Base-by-base conservation (phyloP, 2,113 vertebrate genomes). In the Holacanthus passer region DNA sequence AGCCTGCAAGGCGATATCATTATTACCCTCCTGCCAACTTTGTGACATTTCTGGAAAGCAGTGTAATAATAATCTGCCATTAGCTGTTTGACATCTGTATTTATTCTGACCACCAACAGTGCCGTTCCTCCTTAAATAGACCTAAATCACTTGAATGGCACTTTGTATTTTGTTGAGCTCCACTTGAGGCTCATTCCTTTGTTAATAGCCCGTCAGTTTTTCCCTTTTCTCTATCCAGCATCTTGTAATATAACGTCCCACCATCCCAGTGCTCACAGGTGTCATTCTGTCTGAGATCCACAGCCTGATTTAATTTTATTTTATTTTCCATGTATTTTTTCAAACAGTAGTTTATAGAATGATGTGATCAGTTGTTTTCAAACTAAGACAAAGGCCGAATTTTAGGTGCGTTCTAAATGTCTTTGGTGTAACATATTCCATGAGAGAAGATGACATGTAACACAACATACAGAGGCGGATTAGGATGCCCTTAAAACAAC, bases 11-110 rank as follows among this genome's bases (percentile, higher is more conserved):
- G 53, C 24, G 14, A 65, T 22, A 22, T 72, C 47, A 45, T 62
- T 43, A 63, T 60, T 35, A 41, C 39, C 47, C 60, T 31, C n/a
- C 71, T 80, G 67, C 63, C 84, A 86, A 60, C 9, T 63, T 84
- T 60, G 55, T 39, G 72, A 72, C 64, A 68, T 74, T 66, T 72
- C 53, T 68, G 24, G 29, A 73, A 56, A 47, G 75, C 13, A 50
- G 12, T 39, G 47, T 35, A 66, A 58, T 52, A 58, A 29, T 80
- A 43, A 66, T 60, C 22, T 37, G 20, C 55, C 71, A 41, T 10
- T 14, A 62, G 56, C 31, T 73, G 31, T 69, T 76, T 55, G 60
- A 66, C 31, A 70, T 31, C 31, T 70, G 63, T 37, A 17, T 53
- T 3, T 0, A 45, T 1, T 32, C n/a, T 48, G 58, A 69, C 63